A percentile compares a stretch with the other conserved stretches of the same genome.
Conservation (phyloP, 1,140 invertebrate genomes). For the Anastatus disparis region DNA sequence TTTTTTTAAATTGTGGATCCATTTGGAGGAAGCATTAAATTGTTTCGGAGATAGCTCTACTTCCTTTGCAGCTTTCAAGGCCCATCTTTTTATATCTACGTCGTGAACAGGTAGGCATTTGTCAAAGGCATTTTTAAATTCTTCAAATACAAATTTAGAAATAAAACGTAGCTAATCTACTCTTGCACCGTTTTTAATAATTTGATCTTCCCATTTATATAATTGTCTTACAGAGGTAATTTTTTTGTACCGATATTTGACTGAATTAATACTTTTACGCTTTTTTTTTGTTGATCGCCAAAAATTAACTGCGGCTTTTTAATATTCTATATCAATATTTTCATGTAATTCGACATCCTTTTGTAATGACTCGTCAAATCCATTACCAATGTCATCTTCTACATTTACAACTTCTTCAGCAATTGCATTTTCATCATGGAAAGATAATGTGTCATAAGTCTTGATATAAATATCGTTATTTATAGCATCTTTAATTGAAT, state of each 20-base stretch:
- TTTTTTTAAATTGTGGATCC: not conserved
- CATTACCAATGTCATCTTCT: too few species aligned
- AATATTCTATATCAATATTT: not conserved
- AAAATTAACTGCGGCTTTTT: not conserved
- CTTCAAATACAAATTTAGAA: not conserved
- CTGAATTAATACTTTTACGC: constrained; percentile 1
- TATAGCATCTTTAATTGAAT: too few species aligned
- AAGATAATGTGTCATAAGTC: too few species aligned
- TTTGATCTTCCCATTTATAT: not conserved
- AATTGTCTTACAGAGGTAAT: not conserved
- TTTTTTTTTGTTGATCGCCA: not conserved
- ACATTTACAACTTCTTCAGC: too few species aligned
- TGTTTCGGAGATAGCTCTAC: not conserved
- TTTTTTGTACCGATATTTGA: too few species aligned
- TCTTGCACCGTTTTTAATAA: constrained; percentile 2
- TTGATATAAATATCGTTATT: too few species aligned
- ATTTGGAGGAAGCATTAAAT: not conserved
- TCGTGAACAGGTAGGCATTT: not conserved
- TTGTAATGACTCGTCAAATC: too few species aligned
- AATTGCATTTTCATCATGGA: too few species aligned
- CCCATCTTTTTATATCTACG: constrained; percentile 8
- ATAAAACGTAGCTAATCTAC: not conserved
- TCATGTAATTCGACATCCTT: too few species aligned
- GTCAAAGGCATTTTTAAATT: constrained; percentile 4
- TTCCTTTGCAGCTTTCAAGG: not conserved